These are phyloP conservation scores for Gymnocypris eckloni DNA, from an alignment of 2,797 vertebrate species.

Conservation along the genomic window DNA sequence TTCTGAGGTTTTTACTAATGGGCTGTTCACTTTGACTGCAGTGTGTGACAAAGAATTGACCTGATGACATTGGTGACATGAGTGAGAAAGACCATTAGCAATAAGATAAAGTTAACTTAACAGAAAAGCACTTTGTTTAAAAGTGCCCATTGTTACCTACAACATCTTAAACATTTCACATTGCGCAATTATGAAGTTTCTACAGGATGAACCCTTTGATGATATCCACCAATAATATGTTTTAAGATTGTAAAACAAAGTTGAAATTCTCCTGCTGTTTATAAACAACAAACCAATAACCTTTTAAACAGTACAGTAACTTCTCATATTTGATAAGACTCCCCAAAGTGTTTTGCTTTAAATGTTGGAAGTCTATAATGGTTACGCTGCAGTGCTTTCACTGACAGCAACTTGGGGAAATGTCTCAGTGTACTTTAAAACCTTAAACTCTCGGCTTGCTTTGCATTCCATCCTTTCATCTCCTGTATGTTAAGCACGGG, in stretches of 20 bases:
- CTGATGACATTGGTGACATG: background rate
- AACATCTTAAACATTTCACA: background rate
- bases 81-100: background rate
- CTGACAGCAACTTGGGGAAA: background rate
- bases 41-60: background rate
- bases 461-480: conserved; percentile 27
- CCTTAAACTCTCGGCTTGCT: background rate
- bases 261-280: conserved; percentile 8
- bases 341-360: background rate
- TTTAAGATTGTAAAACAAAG: background rate
- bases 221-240: background rate
- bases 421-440: conserved; percentile 11
- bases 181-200: background rate
- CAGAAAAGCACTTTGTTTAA: background rate
- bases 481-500: background rate
- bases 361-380: background rate
- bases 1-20: background rate
- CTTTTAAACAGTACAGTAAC: background rate
- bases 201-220: background rate
- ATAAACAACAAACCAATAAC: conserved; percentile 5
- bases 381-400: background rate
- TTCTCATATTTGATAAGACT: conserved; percentile 16
- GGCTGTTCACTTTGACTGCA: background rate
- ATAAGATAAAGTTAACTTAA: background rate
- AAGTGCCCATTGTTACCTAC: background rate